Evolutionary conservation across 2,888 invertebrate genomes (phyloP).

Genomic region (Tenthredo notha): DNA sequence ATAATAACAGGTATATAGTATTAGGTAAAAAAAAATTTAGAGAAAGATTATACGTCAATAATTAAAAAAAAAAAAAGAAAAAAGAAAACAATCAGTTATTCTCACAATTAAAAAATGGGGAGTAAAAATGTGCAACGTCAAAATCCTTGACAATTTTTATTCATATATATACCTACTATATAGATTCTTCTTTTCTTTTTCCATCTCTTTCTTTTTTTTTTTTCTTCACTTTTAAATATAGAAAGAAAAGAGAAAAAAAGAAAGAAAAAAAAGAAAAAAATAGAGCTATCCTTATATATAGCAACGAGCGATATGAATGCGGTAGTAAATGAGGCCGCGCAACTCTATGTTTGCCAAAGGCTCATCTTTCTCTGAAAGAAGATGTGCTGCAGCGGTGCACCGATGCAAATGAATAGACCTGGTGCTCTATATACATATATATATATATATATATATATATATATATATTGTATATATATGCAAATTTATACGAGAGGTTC

Average conservation of each 20-base stretch:
- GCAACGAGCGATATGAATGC: constrained; percentile 62
- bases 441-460: too few species aligned
- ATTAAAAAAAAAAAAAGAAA: neutral
- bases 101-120: neutral
- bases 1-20: neutral
- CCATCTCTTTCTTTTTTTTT: neutral
- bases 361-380: constrained; percentile 2
- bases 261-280: neutral
- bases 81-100: neutral
- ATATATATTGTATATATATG: too few species aligned
- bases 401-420: neutral
- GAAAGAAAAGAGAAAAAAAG: neutral
- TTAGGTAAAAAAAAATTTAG: too few species aligned
- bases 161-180: neutral
- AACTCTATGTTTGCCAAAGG: constrained; percentile 51
- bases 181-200: neutral
- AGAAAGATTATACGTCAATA: too few species aligned
- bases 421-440: too few species aligned
- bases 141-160: neutral
- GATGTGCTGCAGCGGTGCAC: neutral
- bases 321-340: constrained; percentile 66
- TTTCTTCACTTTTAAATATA: neutral
- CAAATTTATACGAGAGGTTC: too few species aligned
- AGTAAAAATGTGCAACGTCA: too few species aligned
- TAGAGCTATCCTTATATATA: neutral